Evolutionary conservation across 2,888 invertebrate genomes (phyloP), one percentile per base, ranked within the genome.

Genomic region (Chirona hameri): DNA sequence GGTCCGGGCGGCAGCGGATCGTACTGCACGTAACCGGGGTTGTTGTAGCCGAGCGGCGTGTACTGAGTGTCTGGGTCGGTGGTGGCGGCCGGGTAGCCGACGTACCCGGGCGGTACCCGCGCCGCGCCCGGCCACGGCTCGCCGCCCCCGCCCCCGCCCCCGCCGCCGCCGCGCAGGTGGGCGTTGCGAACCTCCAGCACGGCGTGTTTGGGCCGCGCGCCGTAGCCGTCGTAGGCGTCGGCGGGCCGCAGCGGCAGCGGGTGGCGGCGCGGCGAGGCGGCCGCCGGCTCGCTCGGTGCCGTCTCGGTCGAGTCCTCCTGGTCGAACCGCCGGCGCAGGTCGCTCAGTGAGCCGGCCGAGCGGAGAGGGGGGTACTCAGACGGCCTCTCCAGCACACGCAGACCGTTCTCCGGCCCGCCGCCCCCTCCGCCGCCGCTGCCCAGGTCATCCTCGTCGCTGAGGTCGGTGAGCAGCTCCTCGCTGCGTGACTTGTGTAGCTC

Each of bases 181-280:
- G 72, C 72, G 31, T 72, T 72, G 31, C 72, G 72, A 14, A 72
- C 72, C 72, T 72, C 76, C 65, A 46, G 31, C 39, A 39, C 18
- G 81, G 29, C 24, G 55, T 83, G 72, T 27, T 83, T 83, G 83
- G 84, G 84, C 81, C 92, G 91, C 0, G 93, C 92, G 82, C 93
- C 85, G 52, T 85, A 84, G 81, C 86, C 85, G 81, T 85, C 85
- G 21, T 12, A 3, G 57, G 48, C 12, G 48, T 48, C 48, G 87
- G 87, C 85, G 93, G 91, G 7, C 93, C 91, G 85, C 93, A 91
- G 87, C 93, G 92, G 27, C 92, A 92, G 86, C 92, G 91, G 0
- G 93, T 93, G 85, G 48, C 7, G 39, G n/a, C 79, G 48, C 46
- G 46, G n/a, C 46, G 48, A 27, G 46, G 24, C 79, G 79, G 5